A percentile compares a stretch with the other conserved stretches of the same genome.
These are phyloP conservation scores for Pelobates fuscus DNA, from an alignment of 2,113 vertebrate genomes.

Conservation along the genomic window DNA sequence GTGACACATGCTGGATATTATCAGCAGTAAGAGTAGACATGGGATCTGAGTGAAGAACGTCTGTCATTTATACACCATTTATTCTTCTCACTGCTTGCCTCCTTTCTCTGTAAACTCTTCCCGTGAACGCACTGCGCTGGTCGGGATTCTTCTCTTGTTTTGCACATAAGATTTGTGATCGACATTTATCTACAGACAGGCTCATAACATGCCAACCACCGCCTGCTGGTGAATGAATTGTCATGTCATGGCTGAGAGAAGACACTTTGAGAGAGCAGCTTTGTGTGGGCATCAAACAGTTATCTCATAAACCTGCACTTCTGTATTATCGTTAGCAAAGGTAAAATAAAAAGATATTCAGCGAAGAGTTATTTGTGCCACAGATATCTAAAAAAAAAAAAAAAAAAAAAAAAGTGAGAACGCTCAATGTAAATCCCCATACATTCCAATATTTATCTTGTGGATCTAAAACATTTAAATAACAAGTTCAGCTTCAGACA, in stretches of 20 bases:
- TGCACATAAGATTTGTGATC: conserved; percentile 57
- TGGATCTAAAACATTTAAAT: no score
- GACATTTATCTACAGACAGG: conserved; percentile 66
- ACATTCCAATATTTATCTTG: no score
- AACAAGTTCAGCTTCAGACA: no score
- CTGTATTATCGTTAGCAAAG: neutral
- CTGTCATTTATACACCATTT: conserved; percentile 92
- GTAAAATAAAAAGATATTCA: no score
- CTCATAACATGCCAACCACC: conserved; percentile 64
- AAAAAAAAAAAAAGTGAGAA: no score
- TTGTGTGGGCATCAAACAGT: neutral
- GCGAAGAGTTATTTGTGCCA: no score
- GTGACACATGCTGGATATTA: conserved; percentile 88
- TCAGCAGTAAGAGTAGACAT: conserved; percentile 81
- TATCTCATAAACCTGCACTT: neutral
- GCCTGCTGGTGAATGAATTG: conserved; percentile 52
- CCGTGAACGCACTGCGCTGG: conserved; percentile 65
- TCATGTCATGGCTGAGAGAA: neutral
- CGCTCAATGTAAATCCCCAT: no score
- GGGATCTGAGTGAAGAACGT: conserved; percentile 82
- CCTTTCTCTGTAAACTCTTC: conserved; percentile 70
- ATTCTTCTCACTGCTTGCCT: conserved; percentile 75
- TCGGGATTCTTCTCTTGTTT: conserved; percentile 34
- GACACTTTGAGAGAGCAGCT: neutral
- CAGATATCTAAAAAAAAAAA: no score